phyloP scores from a whole-genome alignment of 1,140 invertebrate genomes.

The Drosophila sucinea region DNA sequence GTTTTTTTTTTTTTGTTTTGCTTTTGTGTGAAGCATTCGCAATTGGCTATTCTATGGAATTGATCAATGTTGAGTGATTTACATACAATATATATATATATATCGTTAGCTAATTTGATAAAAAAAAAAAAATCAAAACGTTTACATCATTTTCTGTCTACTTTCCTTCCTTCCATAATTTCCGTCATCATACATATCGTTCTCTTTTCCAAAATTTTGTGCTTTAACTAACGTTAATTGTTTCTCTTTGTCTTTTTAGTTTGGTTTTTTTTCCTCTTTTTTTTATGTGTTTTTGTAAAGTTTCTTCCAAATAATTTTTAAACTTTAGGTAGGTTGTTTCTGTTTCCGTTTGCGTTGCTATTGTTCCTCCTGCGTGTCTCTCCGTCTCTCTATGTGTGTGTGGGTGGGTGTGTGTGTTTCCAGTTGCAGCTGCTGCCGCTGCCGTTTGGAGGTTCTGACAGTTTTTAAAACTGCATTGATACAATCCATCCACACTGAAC shows the following conservation, averaged over 20 bases:
- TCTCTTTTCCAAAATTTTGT: conserved; percentile 19
- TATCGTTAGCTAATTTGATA: conserved; percentile 1
- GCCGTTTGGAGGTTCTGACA: conserved; percentile 8
- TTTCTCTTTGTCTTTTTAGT: neutral
- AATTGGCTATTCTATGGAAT: conserved; percentile 13
- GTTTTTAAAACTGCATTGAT: conserved; percentile 13
- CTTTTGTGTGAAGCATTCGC: neutral
- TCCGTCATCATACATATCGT: neutral
- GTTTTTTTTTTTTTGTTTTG: conserved; percentile 2
- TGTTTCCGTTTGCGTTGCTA: conserved; percentile 44
- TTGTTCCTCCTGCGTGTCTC: conserved; percentile 30
- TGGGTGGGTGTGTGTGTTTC: conserved; percentile 24
- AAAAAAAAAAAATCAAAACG: conserved; percentile 24
- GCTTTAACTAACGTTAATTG: conserved; percentile 36
- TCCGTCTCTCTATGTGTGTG: conserved; percentile 11
- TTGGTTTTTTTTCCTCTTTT: neutral
- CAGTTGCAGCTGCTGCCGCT: conserved; percentile 37
- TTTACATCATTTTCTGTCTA: conserved; percentile 35
- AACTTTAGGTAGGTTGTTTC: conserved; percentile 77
- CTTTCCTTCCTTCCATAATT: neutral
- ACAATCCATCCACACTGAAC: neutral
- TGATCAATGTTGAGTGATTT: neutral
- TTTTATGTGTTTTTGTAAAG: conserved; percentile 37
- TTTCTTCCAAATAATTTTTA: conserved; percentile 55
- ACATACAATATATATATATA: neutral